Evolutionary conservation across 2,113 vertebrate genomes (phyloP).

Genomic region (Budorcas taxicolor): DNA sequence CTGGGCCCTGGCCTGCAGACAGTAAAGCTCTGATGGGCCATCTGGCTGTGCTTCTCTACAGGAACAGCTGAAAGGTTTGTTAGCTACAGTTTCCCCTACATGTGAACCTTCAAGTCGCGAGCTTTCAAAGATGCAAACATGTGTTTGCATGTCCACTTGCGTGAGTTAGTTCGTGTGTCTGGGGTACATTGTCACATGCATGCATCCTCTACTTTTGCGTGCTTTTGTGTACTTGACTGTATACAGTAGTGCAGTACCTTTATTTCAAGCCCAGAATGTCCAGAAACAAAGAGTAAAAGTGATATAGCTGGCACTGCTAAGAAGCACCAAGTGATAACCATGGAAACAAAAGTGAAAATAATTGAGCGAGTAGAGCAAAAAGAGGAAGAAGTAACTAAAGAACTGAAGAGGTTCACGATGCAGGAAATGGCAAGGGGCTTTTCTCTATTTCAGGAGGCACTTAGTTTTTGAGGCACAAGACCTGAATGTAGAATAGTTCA

Average conservation of each 20-base stretch:
- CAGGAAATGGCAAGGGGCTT: neutral
- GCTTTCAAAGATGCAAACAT: neutral
- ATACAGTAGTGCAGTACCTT: neutral
- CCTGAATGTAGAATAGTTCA: neutral
- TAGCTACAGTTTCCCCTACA: neutral
- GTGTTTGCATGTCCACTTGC: neutral
- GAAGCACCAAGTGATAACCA: neutral
- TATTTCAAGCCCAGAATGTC: neutral
- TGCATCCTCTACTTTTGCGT: neutral
- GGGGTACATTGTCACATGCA: neutral
- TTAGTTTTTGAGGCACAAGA: neutral
- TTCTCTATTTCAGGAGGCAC: neutral
- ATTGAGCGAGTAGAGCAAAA: neutral
- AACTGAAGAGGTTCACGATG: neutral
- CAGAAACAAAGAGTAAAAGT: neutral
- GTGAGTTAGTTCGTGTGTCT: neutral
- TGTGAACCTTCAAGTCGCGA: neutral
- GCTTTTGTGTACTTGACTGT: neutral
- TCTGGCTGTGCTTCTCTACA: neutral
- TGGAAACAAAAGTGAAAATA: neutral
- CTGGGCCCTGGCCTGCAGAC: neutral
- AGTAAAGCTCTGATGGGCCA: neutral
- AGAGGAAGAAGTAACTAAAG: neutral
- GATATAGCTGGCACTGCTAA: neutral
- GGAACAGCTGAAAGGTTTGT: neutral